These are phyloP conservation scores for Camelus bactrianus DNA, from an alignment of 2,113 vertebrate genomes.

Conservation along the genomic window DNA sequence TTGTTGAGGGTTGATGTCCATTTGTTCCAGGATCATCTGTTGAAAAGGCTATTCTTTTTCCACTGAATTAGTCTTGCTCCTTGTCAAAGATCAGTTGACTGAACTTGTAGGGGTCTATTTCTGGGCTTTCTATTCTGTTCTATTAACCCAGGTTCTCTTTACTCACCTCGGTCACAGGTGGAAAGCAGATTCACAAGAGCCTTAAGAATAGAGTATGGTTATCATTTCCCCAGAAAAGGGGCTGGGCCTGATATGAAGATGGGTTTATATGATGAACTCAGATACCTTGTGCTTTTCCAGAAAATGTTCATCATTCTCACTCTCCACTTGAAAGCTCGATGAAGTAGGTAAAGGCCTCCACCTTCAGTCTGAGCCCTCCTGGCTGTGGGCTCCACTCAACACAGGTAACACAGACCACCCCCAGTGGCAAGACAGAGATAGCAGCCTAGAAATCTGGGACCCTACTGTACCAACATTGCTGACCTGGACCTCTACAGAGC, in stretches of 20 bases:
- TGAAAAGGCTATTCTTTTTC: background rate
- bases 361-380: background rate
- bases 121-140: background rate
- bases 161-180: background rate
- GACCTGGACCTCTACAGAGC: background rate
- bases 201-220: background rate
- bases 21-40: background rate
- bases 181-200: background rate
- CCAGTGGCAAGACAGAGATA: background rate
- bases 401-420: background rate
- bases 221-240: background rate
- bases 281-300: background rate
- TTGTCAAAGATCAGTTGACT: background rate
- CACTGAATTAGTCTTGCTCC: background rate
- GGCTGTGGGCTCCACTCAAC: background rate
- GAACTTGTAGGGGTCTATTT: background rate
- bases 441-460: background rate
- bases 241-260: background rate
- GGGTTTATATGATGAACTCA: background rate
- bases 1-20: background rate
- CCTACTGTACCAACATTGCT: accelerated
- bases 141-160: background rate
- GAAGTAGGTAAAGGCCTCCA: background rate
- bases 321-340: background rate
- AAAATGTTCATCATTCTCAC: background rate